Conservation (phyloP, 2,797 vertebrate species). For the Ambastaia sidthimunki region DNA sequence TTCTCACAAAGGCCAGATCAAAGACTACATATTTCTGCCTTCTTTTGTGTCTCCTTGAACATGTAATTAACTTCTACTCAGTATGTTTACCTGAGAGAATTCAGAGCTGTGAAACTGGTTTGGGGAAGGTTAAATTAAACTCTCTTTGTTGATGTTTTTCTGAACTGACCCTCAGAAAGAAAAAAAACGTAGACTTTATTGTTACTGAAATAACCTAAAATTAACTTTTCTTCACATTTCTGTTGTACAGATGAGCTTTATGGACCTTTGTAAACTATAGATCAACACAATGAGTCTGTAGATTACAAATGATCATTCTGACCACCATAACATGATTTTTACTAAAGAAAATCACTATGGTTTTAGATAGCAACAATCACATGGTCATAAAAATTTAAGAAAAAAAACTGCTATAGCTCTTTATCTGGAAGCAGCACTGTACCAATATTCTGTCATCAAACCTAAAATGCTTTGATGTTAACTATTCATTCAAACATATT, state of each 20-base stretch:
- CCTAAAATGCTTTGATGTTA: neutral
- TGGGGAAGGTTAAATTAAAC: neutral
- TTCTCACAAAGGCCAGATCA: neutral
- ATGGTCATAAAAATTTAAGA: no score
- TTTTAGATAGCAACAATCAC: neutral
- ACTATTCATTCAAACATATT: neutral
- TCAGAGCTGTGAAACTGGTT: conserved; percentile 39
- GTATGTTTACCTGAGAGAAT: conserved; percentile 12
- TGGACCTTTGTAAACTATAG: neutral
- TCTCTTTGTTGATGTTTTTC: conserved; percentile 14
- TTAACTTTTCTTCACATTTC: neutral
- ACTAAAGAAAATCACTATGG: neutral
- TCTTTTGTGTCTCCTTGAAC: neutral
- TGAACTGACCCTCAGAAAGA: conserved; percentile 22
- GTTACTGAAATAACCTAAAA: neutral
- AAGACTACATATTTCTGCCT: neutral
- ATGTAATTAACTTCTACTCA: neutral
- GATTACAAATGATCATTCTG: neutral
- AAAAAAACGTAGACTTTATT: neutral
- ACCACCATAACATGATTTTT: neutral
- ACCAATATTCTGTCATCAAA: neutral
- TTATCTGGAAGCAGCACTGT: no score
- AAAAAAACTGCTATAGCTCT: no score
- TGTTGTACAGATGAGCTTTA: neutral
- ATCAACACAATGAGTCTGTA: neutral